These are phyloP conservation scores for Neodiprion pinetum DNA, from an alignment of 1,140 invertebrate species.

Conservation along the genomic window DNA sequence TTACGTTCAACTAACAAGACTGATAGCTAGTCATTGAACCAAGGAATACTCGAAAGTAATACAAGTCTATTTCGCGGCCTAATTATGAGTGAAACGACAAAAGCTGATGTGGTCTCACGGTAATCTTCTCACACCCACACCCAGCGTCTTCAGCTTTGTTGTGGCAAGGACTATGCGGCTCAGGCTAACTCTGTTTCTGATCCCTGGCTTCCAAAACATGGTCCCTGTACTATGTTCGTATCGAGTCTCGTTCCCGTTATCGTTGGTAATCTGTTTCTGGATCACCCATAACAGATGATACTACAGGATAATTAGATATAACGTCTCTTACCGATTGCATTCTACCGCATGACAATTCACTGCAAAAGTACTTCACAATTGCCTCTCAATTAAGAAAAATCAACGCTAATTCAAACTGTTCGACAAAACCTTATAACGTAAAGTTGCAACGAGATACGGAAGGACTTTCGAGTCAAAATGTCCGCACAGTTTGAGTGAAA, in stretches of 20 bases:
- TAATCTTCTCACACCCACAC: slow-evolving; percentile 25
- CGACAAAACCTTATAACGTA: neutral
- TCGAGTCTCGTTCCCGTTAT: slow-evolving; percentile 10
- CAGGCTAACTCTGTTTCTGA: slow-evolving; percentile 41
- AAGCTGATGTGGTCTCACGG: neutral
- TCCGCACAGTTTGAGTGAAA: too few relatives aligned
- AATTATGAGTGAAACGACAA: neutral
- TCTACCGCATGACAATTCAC: neutral
- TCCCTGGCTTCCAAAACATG: slow-evolving; percentile 35
- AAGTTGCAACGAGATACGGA: neutral
- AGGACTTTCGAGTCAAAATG: neutral
- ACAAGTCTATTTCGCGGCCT: neutral
- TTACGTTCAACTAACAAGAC: neutral
- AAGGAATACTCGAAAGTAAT: too few relatives aligned
- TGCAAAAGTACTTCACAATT: neutral
- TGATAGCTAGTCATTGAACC: too few relatives aligned
- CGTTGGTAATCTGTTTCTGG: slow-evolving; percentile 33
- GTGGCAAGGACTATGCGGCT: slow-evolving; percentile 46
- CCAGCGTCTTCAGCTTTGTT: slow-evolving; percentile 47
- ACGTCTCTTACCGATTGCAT: neutral
- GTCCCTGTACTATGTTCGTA: slow-evolving; percentile 34
- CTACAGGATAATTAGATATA: slow-evolving; percentile 13
- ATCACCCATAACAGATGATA: slow-evolving; percentile 24
- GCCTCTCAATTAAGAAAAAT: neutral
- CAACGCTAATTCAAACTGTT: neutral